A percentile compares a stretch with the other conserved stretches of the same genome.
phyloP scores from a whole-genome alignment of 2,888 invertebrate genomes.

The Cepaea hortensis region DNA sequence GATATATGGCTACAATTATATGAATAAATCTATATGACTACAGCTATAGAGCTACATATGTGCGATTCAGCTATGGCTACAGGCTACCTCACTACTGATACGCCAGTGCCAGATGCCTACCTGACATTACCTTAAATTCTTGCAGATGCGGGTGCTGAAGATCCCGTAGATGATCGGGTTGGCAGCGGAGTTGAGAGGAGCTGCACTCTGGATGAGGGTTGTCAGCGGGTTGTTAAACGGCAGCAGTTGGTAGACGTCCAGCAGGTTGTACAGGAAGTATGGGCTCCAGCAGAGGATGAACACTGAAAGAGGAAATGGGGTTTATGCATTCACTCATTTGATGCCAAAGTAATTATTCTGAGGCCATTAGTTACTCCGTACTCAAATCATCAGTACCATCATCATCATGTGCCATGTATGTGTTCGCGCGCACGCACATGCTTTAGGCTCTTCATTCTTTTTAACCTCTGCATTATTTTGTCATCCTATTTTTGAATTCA shows the following conservation, averaged over 20 bases:
- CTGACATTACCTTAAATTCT: slow-evolving; percentile 85
- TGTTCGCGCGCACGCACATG: no score
- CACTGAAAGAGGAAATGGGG: slow-evolving; percentile 80
- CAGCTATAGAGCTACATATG: no score
- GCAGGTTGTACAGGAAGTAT: slow-evolving; percentile 92
- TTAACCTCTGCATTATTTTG: no score
- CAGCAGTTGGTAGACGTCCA: slow-evolving; percentile 84
- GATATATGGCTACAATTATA: no score
- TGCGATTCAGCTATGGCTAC: no score
- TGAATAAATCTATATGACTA: no score
- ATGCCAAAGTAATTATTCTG: neutral
- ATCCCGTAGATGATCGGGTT: slow-evolving; percentile 96
- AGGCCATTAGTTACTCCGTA: no score
- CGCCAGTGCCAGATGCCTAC: neutral
- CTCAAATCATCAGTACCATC: no score
- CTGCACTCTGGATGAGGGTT: slow-evolving; percentile 92
- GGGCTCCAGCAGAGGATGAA: slow-evolving; percentile 97
- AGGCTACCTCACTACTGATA: neutral
- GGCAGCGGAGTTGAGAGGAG: slow-evolving; percentile 93
- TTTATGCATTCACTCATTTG: neutral
- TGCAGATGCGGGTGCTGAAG: slow-evolving; percentile 91
- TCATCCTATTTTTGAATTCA: no score
- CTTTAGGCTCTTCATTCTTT: no score
- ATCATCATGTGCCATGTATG: no score
- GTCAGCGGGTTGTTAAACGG: slow-evolving; percentile 80